Percentiles rank a stretch among this genome's conserved stretches.
These are phyloP conservation scores for Nymphalis urticae DNA, from an alignment of 2,888 invertebrate species.

Conservation along the genomic window DNA sequence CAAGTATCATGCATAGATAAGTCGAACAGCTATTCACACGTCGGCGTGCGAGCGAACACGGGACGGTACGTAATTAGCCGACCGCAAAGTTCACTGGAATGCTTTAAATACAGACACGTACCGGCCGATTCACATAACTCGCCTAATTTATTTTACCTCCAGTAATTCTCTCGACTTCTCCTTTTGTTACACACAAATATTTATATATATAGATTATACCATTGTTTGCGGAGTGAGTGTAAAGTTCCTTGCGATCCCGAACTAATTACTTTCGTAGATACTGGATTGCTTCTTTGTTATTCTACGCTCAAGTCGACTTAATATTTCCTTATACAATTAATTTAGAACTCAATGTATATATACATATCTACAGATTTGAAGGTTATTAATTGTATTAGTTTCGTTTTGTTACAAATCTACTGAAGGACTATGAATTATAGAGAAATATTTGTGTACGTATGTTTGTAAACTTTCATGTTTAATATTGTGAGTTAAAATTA, in stretches of 20 bases:
- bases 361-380: too few species aligned
- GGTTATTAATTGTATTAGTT: too few species aligned
- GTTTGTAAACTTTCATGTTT: too few species aligned
- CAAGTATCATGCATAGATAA: slow-evolving; percentile 56
- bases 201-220: slow-evolving; percentile 37
- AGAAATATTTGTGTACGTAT: too few species aligned
- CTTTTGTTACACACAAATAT: slow-evolving; percentile 33
- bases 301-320: slow-evolving; percentile 42
- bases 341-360: neutral
- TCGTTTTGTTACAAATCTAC: too few species aligned
- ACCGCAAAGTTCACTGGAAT: slow-evolving; percentile 67
- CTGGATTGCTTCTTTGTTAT: slow-evolving; percentile 57
- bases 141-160: slow-evolving; percentile 49
- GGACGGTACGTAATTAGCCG: slow-evolving; percentile 65
- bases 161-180: slow-evolving; percentile 15
- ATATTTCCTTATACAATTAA: slow-evolving; percentile 11
- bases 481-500: too few species aligned
- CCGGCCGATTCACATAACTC: slow-evolving; percentile 47
- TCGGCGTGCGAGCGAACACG: slow-evolving; percentile 53
- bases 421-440: too few species aligned
- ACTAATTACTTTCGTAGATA: slow-evolving; percentile 54
- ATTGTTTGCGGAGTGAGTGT: slow-evolving; percentile 51
- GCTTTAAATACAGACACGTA: slow-evolving; percentile 50
- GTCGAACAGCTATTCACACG: slow-evolving; percentile 64
- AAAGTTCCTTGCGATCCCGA: slow-evolving; percentile 53